Conservation (phyloP, 37 sponge, comb jelly and placozoan genomes). For the Tethya wilhelma region DNA sequence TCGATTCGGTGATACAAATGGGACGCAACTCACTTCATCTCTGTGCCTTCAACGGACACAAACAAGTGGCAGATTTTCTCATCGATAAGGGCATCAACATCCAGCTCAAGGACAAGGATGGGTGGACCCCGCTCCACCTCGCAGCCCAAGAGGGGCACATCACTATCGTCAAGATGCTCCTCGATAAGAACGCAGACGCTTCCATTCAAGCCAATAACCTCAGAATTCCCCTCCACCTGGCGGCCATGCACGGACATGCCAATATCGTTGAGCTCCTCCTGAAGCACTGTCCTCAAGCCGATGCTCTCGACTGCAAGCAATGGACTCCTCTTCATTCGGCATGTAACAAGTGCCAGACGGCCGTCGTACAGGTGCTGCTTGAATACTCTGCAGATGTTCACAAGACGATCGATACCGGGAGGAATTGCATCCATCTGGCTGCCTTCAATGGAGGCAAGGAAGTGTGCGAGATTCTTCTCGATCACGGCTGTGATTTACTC, state of each 20-base stretch:
- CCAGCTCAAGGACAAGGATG: conserved; percentile 55
- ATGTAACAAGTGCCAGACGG: conserved; percentile 59
- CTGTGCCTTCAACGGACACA: conserved; percentile 75
- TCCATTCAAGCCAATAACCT: conserved; percentile 65
- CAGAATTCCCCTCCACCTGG: conserved; percentile 75
- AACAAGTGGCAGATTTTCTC: conserved; percentile 45
- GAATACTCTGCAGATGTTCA: conserved; percentile 62
- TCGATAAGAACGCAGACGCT: conserved; percentile 41
- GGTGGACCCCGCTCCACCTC: conserved; percentile 69
- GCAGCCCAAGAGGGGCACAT: conserved; percentile 67
- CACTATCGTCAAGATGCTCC: conserved; percentile 37
- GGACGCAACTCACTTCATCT: conserved; percentile 83
- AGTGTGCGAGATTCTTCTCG: conserved; percentile 68
- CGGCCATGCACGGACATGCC: conserved; percentile 68
- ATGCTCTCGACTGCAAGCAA: conserved; percentile 62
- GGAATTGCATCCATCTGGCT: conserved; percentile 76
- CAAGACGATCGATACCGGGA: conserved; percentile 54
- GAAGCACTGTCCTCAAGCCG: conserved; percentile 38
- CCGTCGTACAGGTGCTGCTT: conserved; percentile 36
- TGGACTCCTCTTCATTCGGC: conserved; percentile 79
- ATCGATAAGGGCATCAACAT: conserved; percentile 49
- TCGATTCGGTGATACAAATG: conserved; percentile 76
- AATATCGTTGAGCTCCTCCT: conserved; percentile 53
- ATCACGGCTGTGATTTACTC: conserved; percentile 51
- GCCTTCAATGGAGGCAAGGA: conserved; percentile 66